Conservation (phyloP, 2,113 vertebrate genomes). For the Chitala chitala region DNA sequence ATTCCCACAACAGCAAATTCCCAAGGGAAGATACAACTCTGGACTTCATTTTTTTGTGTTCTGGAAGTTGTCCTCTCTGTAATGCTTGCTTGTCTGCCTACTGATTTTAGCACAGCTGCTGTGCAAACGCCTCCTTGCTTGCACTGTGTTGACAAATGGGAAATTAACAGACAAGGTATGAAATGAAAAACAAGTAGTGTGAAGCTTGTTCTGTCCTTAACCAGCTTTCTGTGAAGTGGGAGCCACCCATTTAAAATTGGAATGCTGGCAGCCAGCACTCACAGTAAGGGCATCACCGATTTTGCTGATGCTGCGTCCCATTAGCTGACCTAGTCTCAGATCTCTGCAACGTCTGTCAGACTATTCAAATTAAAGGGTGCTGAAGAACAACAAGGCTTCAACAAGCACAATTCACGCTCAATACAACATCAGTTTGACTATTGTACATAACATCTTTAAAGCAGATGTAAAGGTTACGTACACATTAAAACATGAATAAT, state of each 20-base stretch:
- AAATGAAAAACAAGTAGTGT: background rate
- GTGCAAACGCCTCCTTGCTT: background rate
- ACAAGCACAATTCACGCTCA: background rate
- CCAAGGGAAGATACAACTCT: background rate
- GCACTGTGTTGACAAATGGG: too few relatives aligned
- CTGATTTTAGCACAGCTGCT: background rate
- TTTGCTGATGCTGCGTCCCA: slow-evolving; percentile 1
- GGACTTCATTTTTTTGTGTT: background rate
- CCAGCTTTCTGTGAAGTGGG: background rate
- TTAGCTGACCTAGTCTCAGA: background rate
- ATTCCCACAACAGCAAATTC: slow-evolving; percentile 7
- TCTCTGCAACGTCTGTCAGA: background rate
- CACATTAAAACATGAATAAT: background rate
- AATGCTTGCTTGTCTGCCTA: background rate
- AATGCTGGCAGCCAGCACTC: slow-evolving; percentile 2
- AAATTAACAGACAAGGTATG: background rate
- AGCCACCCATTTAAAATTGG: background rate
- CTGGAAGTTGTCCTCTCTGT: background rate
- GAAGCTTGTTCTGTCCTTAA: too few relatives aligned
- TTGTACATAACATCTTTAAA: background rate
- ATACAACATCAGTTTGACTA: background rate
- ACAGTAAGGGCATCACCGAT: background rate
- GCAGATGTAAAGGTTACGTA: background rate
- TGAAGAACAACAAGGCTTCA: background rate
- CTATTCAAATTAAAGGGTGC: background rate